phyloP scores from a whole-genome alignment of 2,113 vertebrate species.

The Cyrtonyx montezumae region DNA sequence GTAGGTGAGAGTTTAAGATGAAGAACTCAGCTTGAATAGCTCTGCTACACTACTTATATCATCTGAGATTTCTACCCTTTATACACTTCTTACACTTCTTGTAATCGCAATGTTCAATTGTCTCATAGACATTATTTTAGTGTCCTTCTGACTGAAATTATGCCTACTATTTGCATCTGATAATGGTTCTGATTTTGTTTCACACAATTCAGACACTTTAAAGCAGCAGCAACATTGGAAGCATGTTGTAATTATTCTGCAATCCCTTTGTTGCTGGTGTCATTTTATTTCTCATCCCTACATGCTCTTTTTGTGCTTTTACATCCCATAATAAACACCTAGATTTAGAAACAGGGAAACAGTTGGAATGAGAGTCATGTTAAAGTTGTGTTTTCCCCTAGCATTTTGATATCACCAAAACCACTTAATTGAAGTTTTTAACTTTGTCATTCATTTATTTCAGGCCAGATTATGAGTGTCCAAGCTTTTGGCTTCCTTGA shows the following conservation, averaged over 20 bases:
- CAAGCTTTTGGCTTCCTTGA: too few relatives aligned
- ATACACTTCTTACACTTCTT: neutral
- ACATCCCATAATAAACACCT: neutral
- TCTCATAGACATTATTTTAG: conserved; percentile 50
- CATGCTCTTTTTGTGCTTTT: neutral
- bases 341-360: neutral
- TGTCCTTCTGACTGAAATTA: conserved; percentile 53
- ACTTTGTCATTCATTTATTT: neutral
- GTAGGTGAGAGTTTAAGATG: neutral
- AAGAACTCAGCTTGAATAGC: neutral
- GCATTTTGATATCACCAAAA: neutral
- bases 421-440: neutral
- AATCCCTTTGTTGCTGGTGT: conserved; percentile 6
- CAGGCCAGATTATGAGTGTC: neutral
- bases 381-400: neutral
- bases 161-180: neutral
- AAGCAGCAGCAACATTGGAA: conserved; percentile 11
- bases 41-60: neutral
- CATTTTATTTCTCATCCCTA: neutral
- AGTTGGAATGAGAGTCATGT: neutral
- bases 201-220: conserved; percentile 22
- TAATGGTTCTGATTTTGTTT: conserved; percentile 46
- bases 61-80: neutral
- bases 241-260: conserved; percentile 53
- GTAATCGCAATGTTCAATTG: conserved; percentile 56